Base-by-base conservation (phyloP, 2,113 vertebrate genomes). In the Tetrax tetrax region DNA sequence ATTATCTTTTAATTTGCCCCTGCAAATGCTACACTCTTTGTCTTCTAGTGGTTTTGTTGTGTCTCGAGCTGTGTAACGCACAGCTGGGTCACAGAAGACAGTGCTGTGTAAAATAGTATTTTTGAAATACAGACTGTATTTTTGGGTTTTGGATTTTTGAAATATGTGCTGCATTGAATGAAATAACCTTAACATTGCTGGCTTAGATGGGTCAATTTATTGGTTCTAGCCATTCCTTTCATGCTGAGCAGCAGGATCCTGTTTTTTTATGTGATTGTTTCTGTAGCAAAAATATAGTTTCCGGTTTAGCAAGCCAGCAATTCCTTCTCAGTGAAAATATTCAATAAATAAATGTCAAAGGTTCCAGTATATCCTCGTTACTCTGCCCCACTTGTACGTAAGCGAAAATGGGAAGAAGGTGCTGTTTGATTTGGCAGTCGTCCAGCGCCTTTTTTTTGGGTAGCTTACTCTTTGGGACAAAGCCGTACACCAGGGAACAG, bases 321-420 rank as follows among this genome's bases (percentile, higher is more conserved):
- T 93, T 93, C 90, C 92, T 94, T 88, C 95, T 92, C 85, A 83
- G 95, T 54, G 77, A 95, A 87, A 96, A 95, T 86, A 88, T 93
- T 96, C 95, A 96, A 97, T 97, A 97, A 96, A 96, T 97, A 96
- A 94, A 96, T 93, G 96, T 96, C 95, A 95, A 83, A 89, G 90
- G 96, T 97, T 96, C 96, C 96, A 96, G 92, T 90, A 75, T 94
- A 89, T 89, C 81, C 83, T 89, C 59, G 9, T 93, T 96, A 95
- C 84, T 96, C 87, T 91, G 72, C 93, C 90, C 86, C 87, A 51
- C 78, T 95, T 50, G 18, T n/a, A 51, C 14, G 7, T 95, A 96
- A 95, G 75, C 97, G 94, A 94, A 96, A 97, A 96, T 88, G 89
- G 92, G 87, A 95, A 94, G 79, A 93, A 85, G 93, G 88, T 92